Percentiles rank a stretch among this genome's conserved stretches.
These are phyloP conservation scores for Gyrodactylus salaris DNA, from an alignment of 1,140 invertebrate genomes.

Conservation along the genomic window DNA sequence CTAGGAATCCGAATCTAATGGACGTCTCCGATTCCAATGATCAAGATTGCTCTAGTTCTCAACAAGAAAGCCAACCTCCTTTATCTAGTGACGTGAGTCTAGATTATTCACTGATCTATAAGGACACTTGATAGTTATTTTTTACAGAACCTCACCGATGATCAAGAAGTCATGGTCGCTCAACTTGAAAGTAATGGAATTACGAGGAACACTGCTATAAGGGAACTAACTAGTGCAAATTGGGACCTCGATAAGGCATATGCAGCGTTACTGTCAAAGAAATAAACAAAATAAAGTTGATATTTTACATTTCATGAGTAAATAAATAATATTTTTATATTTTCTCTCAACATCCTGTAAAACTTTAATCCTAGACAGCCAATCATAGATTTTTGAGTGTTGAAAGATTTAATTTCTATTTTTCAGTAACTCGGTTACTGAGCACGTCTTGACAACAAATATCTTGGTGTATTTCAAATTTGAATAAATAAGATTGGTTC, in stretches of 20 bases:
- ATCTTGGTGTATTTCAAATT: too few relatives aligned
- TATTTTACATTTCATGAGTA: too few relatives aligned
- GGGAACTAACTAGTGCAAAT: neutral
- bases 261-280: neutral
- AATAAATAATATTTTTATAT: too few relatives aligned
- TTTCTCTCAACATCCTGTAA: too few relatives aligned
- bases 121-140: neutral
- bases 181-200: neutral
- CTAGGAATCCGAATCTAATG: slow-evolving; percentile 9
- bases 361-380: too few relatives aligned
- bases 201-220: neutral
- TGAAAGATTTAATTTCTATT: too few relatives aligned
- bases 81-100: neutral
- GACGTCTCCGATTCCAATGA: neutral
- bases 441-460: too few relatives aligned
- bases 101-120: neutral
- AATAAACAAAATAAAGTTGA: neutral
- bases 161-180: neutral
- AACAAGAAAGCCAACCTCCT: neutral
- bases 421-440: too few relatives aligned
- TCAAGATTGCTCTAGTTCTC: neutral
- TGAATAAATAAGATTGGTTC: too few relatives aligned
- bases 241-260: neutral
- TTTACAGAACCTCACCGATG: neutral
- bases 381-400: too few relatives aligned